Evolutionary conservation across 1,140 invertebrate species (phyloP).

Genomic region (Solenopsis fugax): DNA sequence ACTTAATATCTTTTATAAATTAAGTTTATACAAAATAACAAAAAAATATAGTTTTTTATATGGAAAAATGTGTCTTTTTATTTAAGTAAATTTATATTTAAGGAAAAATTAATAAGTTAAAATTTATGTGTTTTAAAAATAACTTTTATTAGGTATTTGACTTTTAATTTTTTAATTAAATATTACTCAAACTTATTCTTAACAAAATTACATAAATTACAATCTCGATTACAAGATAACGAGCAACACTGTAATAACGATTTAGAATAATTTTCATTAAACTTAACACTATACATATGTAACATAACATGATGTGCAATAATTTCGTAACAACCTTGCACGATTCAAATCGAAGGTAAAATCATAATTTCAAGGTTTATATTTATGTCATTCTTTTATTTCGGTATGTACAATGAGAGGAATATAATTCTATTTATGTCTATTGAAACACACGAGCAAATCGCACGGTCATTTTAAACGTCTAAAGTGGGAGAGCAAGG

Average conservation of each 20-base stretch:
- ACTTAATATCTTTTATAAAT: too few species aligned
- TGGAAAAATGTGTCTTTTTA: too few species aligned
- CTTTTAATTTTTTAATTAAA: too few species aligned
- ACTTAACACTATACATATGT: background rate
- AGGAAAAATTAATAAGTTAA: too few species aligned
- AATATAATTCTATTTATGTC: background rate
- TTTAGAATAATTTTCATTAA: background rate
- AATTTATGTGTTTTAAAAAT: too few species aligned
- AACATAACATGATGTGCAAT: background rate
- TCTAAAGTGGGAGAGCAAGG: constrained; percentile 32
- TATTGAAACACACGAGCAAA: background rate
- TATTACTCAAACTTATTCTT: too few species aligned
- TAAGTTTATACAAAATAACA: too few species aligned
- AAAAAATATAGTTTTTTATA: too few species aligned
- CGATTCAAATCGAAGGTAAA: background rate
- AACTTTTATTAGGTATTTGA: too few species aligned
- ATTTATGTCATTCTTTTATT: constrained; percentile 3
- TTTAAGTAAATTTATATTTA: too few species aligned
- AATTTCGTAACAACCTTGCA: background rate
- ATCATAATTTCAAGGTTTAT: background rate
- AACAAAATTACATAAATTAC: background rate
- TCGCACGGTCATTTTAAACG: background rate
- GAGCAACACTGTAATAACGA: background rate
- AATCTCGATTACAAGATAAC: background rate
- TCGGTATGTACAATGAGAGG: background rate